Evolutionary conservation across 2,797 vertebrate genomes (phyloP), one percentile per base, ranked within the genome.

Genomic region (Pipistrellus pipistrellus): DNA sequence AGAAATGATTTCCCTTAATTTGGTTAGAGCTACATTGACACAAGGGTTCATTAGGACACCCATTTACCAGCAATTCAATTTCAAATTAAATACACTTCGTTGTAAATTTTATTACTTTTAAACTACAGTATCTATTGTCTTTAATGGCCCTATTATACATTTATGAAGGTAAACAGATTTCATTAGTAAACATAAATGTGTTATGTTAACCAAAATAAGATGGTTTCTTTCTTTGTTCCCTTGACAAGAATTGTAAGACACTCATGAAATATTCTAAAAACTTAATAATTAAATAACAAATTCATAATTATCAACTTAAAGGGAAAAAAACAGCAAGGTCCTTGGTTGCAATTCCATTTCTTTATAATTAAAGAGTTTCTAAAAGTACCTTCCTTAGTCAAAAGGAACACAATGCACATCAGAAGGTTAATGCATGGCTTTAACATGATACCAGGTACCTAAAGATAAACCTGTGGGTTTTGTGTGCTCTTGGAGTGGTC

Each of bases 21-120:
- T 97, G 88, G 95, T 98, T 98, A 97, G 96, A 97, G 94, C 93
- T 97, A 66, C 97, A 92, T 59, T 98, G 98, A 98, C 97, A 98
- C 93, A 91, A 94, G 95, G 97, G 96, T 97, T 98, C 98, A 98
- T 98, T 98, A 98, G 98, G 96, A 98, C 69, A 90, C 92, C 94
- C 98, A 98, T 98, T 98, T 98, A 75, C 98, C 94, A 95, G 98
- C 97, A 98, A 98, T 98, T 98, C 98, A 98, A 98, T 98, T 98
- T 98, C 97, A 98, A 98, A 98, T 98, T 98, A 98, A 98, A 98
- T 98, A 98, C 98, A 98, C 98, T 98, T 98, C 97, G 97, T 97
- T 98, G 97, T 98, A 97, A 97, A 98, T 98, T 97, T 97, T 98
- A 98, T 98, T 98, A 98, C 98, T 98, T 98, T 98, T 98, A 98